Evolutionary conservation across 2,888 invertebrate species (phyloP), one percentile per base, ranked within the genome.

Genomic region (Pandemis corylana): DNA sequence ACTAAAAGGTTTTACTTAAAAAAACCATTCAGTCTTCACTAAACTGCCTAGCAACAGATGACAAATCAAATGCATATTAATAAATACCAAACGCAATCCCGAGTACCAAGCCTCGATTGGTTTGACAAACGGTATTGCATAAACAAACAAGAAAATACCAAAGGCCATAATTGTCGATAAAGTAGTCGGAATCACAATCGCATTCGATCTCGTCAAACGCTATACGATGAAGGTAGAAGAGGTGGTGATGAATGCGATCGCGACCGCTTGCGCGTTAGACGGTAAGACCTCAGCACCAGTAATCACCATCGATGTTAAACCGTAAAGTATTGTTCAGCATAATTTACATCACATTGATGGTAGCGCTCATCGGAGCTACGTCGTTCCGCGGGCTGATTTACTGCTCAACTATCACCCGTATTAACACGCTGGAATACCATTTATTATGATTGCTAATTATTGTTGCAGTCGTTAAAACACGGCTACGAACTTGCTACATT

Each of bases 391-490:
- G 28, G 28, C 49, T 65, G 65, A 65, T 65, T 65, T 65, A 65
- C 46, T 49, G 13, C 46, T 65, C 28, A 7, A 46, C 46, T 46
- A 7, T 53, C 6, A 51, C 13, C 49, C 13, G 49, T 51, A 20
- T 44, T 42, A 64, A 64, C 64, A 64, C 44, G 64, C 64, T 64
- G 49, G 13, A 46, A 65, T 46, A 46, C n/a, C 46, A 46, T 64
- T 64, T 64, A 46, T 20, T 44, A 64, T 46, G 44, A 46, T 64
- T 64, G 44, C 15, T 12, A 20, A 64, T 44, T 64, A 46, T 10
- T 61, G 53, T 56, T 56, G 53, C 53, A 56, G 15, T 20, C 5
- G 51, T 51, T 51, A 51, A 13, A 51, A 51, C n/a, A n/a, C 51
- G 51, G 51, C 51, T n/a, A 6, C 13, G n/a, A 51, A n/a, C n/a